A percentile compares a stretch with the other conserved stretches of the same genome.
Evolutionary conservation across 2,888 invertebrate species (phyloP).

Genomic region (Stenolophus ochropezus): DNA sequence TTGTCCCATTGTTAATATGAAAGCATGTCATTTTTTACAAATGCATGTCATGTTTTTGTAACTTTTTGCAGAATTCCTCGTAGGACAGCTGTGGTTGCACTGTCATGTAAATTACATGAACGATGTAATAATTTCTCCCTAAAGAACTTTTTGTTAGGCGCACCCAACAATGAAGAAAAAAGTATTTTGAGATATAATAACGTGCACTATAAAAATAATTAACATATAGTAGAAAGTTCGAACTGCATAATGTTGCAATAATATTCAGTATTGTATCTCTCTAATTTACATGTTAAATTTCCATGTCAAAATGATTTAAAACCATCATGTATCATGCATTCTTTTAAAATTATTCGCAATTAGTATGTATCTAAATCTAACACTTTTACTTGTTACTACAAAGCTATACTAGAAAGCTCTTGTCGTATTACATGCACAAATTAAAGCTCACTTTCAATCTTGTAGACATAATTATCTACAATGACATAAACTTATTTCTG

Average conservation of each 20-base stretch:
- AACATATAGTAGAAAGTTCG: constrained; percentile 23
- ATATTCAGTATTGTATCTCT: neutral
- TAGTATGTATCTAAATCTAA: constrained; percentile 3
- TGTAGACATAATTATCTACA: neutral
- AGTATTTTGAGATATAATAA: no score
- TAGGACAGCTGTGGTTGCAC: neutral
- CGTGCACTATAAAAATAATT: constrained; percentile 36
- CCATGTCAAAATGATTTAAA: constrained; percentile 34
- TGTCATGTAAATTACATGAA: neutral
- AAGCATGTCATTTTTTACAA: neutral
- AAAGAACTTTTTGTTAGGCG: neutral
- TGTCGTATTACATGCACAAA: neutral
- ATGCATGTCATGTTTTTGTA: neutral
- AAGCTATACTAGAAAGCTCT: constrained; percentile 21
- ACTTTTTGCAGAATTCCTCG: neutral
- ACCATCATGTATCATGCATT: constrained; percentile 19
- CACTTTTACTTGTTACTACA: constrained; percentile 44
- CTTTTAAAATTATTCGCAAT: constrained; percentile 30
- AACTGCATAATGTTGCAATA: constrained; percentile 39
- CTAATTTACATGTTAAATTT: constrained; percentile 34
- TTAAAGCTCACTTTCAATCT: constrained; percentile 8
- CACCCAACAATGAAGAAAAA: neutral
- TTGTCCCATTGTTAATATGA: neutral
- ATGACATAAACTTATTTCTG: neutral
- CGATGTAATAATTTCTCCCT: neutral